phyloP scores from a whole-genome alignment of 92 coral and sea anemone genomes.

The Paragorgia papillata region DNA sequence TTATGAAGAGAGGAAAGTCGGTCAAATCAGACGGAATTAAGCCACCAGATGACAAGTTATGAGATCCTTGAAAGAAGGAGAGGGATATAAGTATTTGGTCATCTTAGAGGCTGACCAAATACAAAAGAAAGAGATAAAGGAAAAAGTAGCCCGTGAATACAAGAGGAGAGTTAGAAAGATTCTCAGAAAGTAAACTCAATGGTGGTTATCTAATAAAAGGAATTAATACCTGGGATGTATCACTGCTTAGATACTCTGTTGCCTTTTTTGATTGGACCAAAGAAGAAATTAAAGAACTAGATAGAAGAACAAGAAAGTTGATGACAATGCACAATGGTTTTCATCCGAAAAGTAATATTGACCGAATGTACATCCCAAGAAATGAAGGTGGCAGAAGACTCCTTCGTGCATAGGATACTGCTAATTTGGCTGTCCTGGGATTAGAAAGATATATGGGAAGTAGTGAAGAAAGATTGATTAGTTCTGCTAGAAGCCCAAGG shows the following conservation, averaged over 20 bases:
- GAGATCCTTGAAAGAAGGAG: not conserved
- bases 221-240: slow-evolving; percentile 46
- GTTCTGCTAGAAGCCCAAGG: slow-evolving; percentile 8
- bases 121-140: slow-evolving; percentile 27
- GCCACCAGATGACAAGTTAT: not conserved
- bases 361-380: slow-evolving; percentile 12
- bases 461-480: slow-evolving; percentile 29
- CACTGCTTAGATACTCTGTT: slow-evolving; percentile 44
- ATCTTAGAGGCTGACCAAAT: not conserved
- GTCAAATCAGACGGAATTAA: slow-evolving; percentile 8
- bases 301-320: slow-evolving; percentile 43
- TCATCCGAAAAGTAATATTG: slow-evolving; percentile 37
- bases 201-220: slow-evolving; percentile 37
- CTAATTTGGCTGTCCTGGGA: slow-evolving; percentile 13
- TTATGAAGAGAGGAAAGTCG: slow-evolving; percentile 36
- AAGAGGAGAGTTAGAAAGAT: slow-evolving; percentile 42
- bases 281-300: slow-evolving; percentile 32
- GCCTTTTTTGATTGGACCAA: slow-evolving; percentile 32
- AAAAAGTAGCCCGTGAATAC: slow-evolving; percentile 29
- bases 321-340: slow-evolving; percentile 38
- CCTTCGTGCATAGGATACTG: too few species aligned
- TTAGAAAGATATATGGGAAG: slow-evolving; percentile 17
- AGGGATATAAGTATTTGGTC: slow-evolving; percentile 29
- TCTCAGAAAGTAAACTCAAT: slow-evolving; percentile 32
- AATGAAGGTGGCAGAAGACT: slow-evolving; percentile 16